These are phyloP conservation scores for Eupithecia vulgata DNA, from an alignment of 2,888 invertebrate genomes.

Conservation along the genomic window DNA sequence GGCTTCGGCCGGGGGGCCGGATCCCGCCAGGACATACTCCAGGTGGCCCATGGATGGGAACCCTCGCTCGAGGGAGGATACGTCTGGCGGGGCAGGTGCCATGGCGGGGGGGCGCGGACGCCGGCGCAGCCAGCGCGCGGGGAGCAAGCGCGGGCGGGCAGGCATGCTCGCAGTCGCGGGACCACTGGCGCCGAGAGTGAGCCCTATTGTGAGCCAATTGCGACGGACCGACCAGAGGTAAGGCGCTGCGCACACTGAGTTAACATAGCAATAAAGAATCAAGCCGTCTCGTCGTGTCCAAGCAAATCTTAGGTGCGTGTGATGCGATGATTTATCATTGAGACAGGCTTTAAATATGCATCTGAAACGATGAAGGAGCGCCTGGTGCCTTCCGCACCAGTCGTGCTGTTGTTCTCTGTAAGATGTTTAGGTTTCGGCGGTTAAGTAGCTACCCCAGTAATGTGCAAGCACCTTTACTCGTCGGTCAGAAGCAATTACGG, in stretches of 20 bases:
- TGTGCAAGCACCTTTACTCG: conserved; percentile 26
- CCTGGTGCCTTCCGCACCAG: not conserved
- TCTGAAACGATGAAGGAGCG: not conserved
- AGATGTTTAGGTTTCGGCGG: not conserved
- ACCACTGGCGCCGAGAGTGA: conserved; percentile 53
- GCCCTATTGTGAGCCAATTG: conserved; percentile 71
- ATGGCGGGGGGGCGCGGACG: conserved; percentile 59
- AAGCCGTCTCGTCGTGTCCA: not conserved
- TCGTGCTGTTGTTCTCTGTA: not conserved
- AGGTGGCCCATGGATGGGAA: conserved; percentile 87
- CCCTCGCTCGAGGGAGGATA: conserved; percentile 86
- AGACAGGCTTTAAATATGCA: not conserved
- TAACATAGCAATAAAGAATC: not conserved
- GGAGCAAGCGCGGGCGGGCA: conserved; percentile 68
- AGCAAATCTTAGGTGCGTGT: not conserved
- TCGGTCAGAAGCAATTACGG: conserved; percentile 17
- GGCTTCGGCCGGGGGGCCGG: conserved; percentile 91
- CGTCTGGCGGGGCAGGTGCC: conserved; percentile 54
- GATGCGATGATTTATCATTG: not conserved
- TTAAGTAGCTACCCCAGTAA: not conserved
- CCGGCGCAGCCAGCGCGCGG: conserved; percentile 72
- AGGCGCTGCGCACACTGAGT: conserved; percentile 50
- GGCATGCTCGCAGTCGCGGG: conserved; percentile 72
- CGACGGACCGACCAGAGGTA: conserved; percentile 58
- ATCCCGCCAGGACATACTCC: conserved; percentile 91